Base-by-base conservation (phyloP, 1,140 invertebrate species). In the Akabosia matsudoensis region DNA sequence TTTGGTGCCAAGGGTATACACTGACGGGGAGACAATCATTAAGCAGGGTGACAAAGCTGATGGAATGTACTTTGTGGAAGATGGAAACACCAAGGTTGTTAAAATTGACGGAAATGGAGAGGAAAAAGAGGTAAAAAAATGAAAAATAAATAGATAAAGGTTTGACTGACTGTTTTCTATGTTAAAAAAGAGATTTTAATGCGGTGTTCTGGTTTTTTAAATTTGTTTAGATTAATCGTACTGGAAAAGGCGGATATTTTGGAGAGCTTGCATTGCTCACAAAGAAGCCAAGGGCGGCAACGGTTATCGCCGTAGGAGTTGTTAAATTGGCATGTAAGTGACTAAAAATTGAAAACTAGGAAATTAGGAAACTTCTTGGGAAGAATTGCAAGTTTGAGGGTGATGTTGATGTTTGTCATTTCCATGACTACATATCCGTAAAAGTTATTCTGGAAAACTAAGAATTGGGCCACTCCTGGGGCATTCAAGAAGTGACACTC, bases 251-350 rank as follows among this genome's bases (percentile, higher is more conserved):
- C 76, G 93, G 92, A 70, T 98, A 97, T 86, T 96, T 98, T 87
- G 96, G 96, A 77, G 96, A 98, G 87, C 86, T 98, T 84, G 96
- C 96, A 80, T 88, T 98, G 81, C 93, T 98, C 74, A 98, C 96
- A 83, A 95, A 97, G 85, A 94, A 96, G 87, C 95, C 96, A 74
- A 90, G 97, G 83, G 96, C 96, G 79, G 97, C 96, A 77, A 96
- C 95, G 67, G 95, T 92, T 64, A 96, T 94, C 86, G 92, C 93
- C 79, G 90, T 91, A 67, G 92, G 91, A 76, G 87, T 90, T 82
- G 90, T 94, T 74, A 94, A 94, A 88, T 86, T 93, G 80, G 94
- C 94, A 87, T 96, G 94, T 96, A 88, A 93, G 22, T 45, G 37
- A n/a, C n/a, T n/a, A n/a, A n/a, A n/a, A n/a, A n/a, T n/a, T n/a